Percentiles rank a stretch among this genome's conserved stretches.
Conservation (phyloP, 2,888 invertebrate genomes). For the Pachliopta kotzebuea region DNA sequence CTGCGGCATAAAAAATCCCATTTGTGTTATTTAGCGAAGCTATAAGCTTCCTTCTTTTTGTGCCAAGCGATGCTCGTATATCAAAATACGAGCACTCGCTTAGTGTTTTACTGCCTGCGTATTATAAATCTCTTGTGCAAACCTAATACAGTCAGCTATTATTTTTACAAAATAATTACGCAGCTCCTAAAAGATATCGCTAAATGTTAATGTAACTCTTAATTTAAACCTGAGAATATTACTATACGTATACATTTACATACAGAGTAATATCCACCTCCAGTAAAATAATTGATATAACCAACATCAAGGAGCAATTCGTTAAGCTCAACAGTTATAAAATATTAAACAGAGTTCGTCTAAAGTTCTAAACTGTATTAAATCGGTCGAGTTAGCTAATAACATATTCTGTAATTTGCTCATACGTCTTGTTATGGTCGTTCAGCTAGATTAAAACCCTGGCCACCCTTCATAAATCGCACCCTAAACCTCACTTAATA, state of each 20-base stretch:
- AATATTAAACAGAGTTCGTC: slow-evolving; percentile 32
- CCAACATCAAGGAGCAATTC: neutral
- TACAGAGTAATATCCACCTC: neutral
- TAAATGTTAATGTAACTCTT: no score
- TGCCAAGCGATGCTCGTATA: slow-evolving; percentile 25
- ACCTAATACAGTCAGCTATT: slow-evolving; percentile 19
- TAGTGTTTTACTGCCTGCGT: slow-evolving; percentile 22
- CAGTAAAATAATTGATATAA: neutral
- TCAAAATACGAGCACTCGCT: slow-evolving; percentile 30
- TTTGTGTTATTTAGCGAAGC: slow-evolving; percentile 19
- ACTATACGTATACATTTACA: neutral
- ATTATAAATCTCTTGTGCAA: slow-evolving; percentile 20
- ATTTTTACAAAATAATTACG: slow-evolving; percentile 11
- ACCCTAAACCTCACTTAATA: slow-evolving; percentile 62
- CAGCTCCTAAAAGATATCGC: neutral
- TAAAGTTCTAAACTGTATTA: slow-evolving; percentile 67
- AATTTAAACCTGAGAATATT: no score
- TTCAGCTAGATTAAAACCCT: slow-evolving; percentile 74
- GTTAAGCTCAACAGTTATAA: slow-evolving; percentile 27
- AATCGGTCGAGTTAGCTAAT: slow-evolving; percentile 65
- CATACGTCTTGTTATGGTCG: slow-evolving; percentile 78
- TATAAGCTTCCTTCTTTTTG: slow-evolving; percentile 24
- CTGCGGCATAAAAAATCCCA: neutral
- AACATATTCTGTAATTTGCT: slow-evolving; percentile 76
- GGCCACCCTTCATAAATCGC: slow-evolving; percentile 75